Conservation (phyloP, 2,797 vertebrate genomes). For the Tachyglossus aculeatus region DNA sequence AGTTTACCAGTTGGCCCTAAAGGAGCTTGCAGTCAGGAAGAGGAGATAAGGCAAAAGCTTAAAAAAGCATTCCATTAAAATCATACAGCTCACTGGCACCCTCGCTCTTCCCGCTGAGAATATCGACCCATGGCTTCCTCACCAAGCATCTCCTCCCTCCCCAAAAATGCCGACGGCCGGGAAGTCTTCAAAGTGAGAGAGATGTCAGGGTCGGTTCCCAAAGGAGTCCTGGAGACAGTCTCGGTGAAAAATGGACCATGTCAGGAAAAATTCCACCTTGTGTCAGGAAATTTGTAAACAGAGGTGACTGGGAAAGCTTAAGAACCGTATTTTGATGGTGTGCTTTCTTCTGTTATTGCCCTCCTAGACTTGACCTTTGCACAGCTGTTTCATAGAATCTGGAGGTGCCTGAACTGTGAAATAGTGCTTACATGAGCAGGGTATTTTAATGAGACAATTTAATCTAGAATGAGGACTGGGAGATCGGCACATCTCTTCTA, state of each 20-base stretch:
- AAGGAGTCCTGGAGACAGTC: constrained; percentile 53
- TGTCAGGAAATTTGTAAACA: constrained; percentile 64
- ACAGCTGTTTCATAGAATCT: constrained; percentile 56
- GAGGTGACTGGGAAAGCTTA: constrained; percentile 42
- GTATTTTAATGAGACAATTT: constrained; percentile 60
- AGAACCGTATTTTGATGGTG: constrained; percentile 40
- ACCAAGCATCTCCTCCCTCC: background rate
- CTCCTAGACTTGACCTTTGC: constrained; percentile 63
- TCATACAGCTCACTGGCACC: background rate
- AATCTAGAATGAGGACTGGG: constrained; percentile 37
- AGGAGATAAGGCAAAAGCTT: constrained; percentile 1
- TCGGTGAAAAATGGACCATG: constrained; percentile 53
- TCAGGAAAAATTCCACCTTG: constrained; percentile 60
- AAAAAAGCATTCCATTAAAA: background rate
- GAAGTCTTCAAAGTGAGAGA: constrained; percentile 61
- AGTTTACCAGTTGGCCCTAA: background rate
- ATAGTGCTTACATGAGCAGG: constrained; percentile 44
- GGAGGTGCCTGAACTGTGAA: constrained; percentile 62
- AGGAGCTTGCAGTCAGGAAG: background rate
- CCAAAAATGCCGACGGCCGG: constrained; percentile 37
- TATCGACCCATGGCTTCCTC: background rate
- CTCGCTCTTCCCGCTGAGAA: background rate
- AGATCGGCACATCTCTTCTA: constrained; percentile 50
- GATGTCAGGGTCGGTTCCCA: constrained; percentile 50
- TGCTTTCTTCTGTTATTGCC: constrained; percentile 45